A percentile compares a stretch with the other conserved stretches of the same genome.
Evolutionary conservation across 2,113 vertebrate genomes (phyloP).

Genomic region (Microtus montanus): DNA sequence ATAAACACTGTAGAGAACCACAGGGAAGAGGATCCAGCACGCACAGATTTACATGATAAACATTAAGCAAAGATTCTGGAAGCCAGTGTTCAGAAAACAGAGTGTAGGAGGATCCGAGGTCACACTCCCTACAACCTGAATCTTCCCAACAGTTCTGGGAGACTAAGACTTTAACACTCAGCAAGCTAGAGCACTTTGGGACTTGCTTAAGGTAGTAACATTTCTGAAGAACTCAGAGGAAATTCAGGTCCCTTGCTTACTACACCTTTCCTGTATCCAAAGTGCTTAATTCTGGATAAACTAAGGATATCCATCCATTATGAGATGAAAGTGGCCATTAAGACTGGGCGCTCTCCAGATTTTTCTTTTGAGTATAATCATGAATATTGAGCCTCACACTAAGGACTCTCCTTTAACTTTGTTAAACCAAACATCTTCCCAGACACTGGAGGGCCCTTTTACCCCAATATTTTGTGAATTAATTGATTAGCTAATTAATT

Average conservation of each 20-base stretch:
- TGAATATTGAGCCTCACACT: neutral
- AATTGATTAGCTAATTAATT: too few relatives aligned
- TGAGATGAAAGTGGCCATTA: neutral
- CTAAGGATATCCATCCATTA: neutral
- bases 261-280: neutral
- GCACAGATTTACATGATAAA: neutral
- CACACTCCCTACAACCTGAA: neutral
- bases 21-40: neutral
- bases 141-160: neutral
- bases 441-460: neutral
- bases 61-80: neutral
- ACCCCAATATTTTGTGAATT: neutral
- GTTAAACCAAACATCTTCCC: neutral
- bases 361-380: neutral
- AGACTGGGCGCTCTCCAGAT: neutral
- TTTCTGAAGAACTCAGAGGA: neutral
- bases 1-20: neutral
- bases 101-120: neutral
- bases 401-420: neutral
- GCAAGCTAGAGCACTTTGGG: neutral
- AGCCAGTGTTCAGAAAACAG: slow-evolving; percentile 29
- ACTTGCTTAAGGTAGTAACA: neutral
- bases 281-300: neutral
- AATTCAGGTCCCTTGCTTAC: neutral
- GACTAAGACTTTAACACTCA: neutral